Conservation (phyloP, 2,113 vertebrate species). For the Physeter macrocephalus region DNA sequence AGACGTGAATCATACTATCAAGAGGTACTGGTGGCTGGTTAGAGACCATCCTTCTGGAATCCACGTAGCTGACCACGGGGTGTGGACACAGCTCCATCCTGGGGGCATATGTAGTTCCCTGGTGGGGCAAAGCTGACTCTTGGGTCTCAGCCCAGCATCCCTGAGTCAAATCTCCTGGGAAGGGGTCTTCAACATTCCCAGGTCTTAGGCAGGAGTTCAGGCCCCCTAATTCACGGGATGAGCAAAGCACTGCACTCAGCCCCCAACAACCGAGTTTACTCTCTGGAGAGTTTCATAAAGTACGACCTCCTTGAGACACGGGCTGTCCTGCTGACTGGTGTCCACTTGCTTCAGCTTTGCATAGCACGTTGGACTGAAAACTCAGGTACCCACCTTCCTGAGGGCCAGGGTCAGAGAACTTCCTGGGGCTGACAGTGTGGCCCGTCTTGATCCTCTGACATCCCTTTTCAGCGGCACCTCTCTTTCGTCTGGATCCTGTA, state of each 20-base stretch:
- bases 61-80: not conserved
- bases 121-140: not conserved
- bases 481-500: not conserved
- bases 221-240: not conserved
- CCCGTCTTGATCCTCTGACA: not conserved
- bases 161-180: not conserved
- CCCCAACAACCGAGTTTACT: not conserved
- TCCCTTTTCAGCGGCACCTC: accelerated
- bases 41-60: not conserved
- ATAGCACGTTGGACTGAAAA: accelerated
- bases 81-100: not conserved
- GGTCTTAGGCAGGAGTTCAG: not conserved
- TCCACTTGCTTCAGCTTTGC: not conserved
- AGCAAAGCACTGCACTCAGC: not conserved
- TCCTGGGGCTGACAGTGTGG: not conserved
- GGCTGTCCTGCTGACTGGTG: not conserved
- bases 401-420: not conserved
- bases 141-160: not conserved
- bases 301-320: not conserved
- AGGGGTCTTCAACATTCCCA: not conserved
- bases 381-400: not conserved
- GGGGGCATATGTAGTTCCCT: not conserved
- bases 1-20: not conserved
- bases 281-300: not conserved
- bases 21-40: not conserved